A percentile compares a stretch with the other conserved stretches of the same genome.
Evolutionary conservation across 2,888 invertebrate genomes (phyloP).

Genomic region (Charanyca ferruginea): DNA sequence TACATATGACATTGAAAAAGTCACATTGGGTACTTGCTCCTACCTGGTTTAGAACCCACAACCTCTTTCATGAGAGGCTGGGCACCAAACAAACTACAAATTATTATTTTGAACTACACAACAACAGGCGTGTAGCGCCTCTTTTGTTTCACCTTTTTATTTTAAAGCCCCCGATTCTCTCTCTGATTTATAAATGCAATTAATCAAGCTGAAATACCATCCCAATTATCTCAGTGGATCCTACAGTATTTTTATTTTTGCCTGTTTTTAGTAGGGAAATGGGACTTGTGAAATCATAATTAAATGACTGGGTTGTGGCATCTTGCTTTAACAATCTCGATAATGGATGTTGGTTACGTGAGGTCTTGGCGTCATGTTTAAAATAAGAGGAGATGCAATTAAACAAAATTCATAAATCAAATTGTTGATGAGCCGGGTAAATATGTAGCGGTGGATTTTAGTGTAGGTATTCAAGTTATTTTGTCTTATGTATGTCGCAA

Average conservation of each 20-base stretch:
- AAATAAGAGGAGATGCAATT: too few relatives aligned
- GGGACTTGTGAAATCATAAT: conserved; percentile 48
- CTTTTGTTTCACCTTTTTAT: conserved; percentile 77
- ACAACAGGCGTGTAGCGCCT: conserved; percentile 65
- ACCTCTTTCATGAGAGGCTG: too few relatives aligned
- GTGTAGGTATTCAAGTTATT: too few relatives aligned
- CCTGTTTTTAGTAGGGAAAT: conserved; percentile 40
- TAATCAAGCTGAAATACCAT: conserved; percentile 85
- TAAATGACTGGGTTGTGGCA: conserved; percentile 17
- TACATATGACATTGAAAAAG: too few relatives aligned
- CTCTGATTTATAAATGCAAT: conserved; percentile 82
- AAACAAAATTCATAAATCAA: too few relatives aligned
- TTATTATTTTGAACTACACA: conserved; percentile 27
- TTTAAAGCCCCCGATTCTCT: conserved; percentile 72
- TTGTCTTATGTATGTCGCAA: too few relatives aligned
- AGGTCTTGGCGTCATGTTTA: too few relatives aligned
- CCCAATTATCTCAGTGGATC: conserved; percentile 83
- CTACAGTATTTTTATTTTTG: conserved; percentile 68
- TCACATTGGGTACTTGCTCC: too few relatives aligned
- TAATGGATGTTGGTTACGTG: background rate
- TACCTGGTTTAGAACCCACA: too few relatives aligned
- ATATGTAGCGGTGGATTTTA: too few relatives aligned
- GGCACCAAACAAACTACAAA: conserved; percentile 22
- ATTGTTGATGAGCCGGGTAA: too few relatives aligned
- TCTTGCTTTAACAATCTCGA: background rate